These are phyloP conservation scores for Lagria hirta DNA, from an alignment of 2,888 invertebrate genomes.

Conservation along the genomic window DNA sequence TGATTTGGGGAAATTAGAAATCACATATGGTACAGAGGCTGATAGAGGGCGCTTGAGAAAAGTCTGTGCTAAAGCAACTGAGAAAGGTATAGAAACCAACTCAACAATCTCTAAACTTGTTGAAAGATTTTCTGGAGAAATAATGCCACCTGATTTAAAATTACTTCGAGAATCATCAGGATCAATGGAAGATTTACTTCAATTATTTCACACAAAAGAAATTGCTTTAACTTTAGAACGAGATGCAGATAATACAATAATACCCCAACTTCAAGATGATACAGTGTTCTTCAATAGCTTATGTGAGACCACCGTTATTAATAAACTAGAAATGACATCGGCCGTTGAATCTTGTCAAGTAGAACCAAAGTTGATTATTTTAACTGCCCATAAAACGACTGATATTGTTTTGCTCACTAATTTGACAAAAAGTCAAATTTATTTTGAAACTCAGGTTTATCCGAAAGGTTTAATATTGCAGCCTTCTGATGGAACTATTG, in stretches of 20 bases:
- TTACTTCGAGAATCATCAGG: constrained; percentile 43
- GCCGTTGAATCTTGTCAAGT: constrained; percentile 3
- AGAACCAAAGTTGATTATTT: constrained; percentile 11
- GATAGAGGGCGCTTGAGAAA: constrained; percentile 46
- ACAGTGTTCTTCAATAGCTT: constrained; percentile 43
- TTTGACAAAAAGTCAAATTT: constrained; percentile 1
- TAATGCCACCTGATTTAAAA: constrained; percentile 43
- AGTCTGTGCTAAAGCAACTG: constrained; percentile 38
- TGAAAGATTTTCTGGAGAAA: constrained; percentile 42
- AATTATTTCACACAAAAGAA: constrained; percentile 43
- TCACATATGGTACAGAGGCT: constrained; percentile 48
- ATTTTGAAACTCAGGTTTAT: constrained; percentile 6
- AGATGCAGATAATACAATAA: constrained; percentile 46
- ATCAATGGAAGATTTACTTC: constrained; percentile 41
- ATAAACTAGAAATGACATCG: background rate
- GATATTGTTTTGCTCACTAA: constrained; percentile 14
- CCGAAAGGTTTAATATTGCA: constrained; percentile 5
- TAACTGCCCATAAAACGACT: constrained; percentile 10
- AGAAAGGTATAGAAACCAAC: constrained; percentile 36
- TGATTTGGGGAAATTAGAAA: constrained; percentile 47
- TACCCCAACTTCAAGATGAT: constrained; percentile 45
- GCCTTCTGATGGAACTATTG: constrained; percentile 5
- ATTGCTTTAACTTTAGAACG: constrained; percentile 49
- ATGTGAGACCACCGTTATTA: constrained; percentile 4
- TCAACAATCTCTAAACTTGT: constrained; percentile 36